Evolutionary conservation across 2,888 invertebrate genomes (phyloP), one percentile per base, ranked within the genome.

Genomic region (Noctua janthina): DNA sequence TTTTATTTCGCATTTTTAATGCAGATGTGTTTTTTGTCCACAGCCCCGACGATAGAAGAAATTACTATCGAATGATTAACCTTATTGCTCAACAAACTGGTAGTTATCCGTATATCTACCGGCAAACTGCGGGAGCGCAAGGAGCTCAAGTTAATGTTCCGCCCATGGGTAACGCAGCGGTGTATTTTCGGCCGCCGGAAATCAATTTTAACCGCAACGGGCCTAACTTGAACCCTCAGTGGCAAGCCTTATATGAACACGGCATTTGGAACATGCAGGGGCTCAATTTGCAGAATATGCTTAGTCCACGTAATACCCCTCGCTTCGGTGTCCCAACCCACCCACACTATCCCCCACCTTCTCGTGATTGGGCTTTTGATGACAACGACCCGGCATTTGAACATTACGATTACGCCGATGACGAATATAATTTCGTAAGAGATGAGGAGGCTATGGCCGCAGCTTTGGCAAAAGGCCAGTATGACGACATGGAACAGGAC

Each of bases 321-420:
- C 64, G 17, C 8, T 64, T 64, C 35, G 8, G 7, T 35, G 29
- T 1, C 8, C 64, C 64, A 8, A 2, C 2, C 35, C 35, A 35
- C 17, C 64, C 29, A 17, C 17, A 17, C 1, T 2, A 1, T 35
- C 8, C 17, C 2, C 17, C 35, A 17, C 8, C 10, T 29, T 59
- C 29, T 6, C 29, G 29, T 20, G 56, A 80, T 35, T 67, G 29
- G 29, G 56, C 29, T 23, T 77, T 69, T 49, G 20, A 49, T 23
- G 84, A 84, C 17, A 10, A 71, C 13, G n/a, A 79, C 11, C 35
- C 39, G 4, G 54, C 23, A 4, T 66, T 20, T 54, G 4, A 17
- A 1, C 15, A 43, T 39, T 85, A 85, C 51, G 85, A 85, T 71
- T 87, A 85, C 43, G 71, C 84, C 7, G 76, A 85, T 10, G 85